Evolutionary conservation across 1,140 invertebrate species (phyloP), one percentile per base, ranked within the genome.

Genomic region (Campoletis sonorensis): DNA sequence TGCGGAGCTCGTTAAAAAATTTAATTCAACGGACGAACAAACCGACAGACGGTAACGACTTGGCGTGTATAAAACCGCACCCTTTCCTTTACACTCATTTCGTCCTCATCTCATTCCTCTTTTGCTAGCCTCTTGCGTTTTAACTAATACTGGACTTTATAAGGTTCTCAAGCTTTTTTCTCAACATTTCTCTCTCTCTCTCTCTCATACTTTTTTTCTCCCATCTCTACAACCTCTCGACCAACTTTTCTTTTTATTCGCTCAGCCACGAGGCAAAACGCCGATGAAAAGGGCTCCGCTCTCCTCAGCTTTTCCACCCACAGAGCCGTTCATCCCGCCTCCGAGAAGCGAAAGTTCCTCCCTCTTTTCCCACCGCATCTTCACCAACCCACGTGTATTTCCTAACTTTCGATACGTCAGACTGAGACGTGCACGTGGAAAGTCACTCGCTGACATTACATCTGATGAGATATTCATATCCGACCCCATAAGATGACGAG

Each of bases 1-100:
- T 51, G 70, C 15, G 82, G 82, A 85, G 87, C 88, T 89, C 87
- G 85, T 87, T 89, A 88, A 89, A 83, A 89, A 89, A 89, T 88
- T 89, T 88, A 82, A 82, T 82, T 82, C 81, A 79, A 54, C 37
- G 51, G 23, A 40, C 77, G 77, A 64, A 72, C 51, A 54, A 54
- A 45, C 33, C 77, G 70, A 79, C 54, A 82, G 81, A 82, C 81
- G 80, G 37, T 16, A 54, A 54, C 30, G 81, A 79, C 81, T 82
- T 73, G 81, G 23, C 51, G 81, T 79, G 79, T 81, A 79, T 76
- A 81, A 81, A 82, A 76, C 81, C 79, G 40, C 67, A 71, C 72
- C 37, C 54, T 58, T 72, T 79, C 80, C 72, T 68, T 83, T 78
- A 68, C 67, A 54, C 72, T 79, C 77, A 75, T 78, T 80, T 80